Base-by-base conservation (phyloP, 2,888 invertebrate genomes). In the Coenonympha arcania region DNA sequence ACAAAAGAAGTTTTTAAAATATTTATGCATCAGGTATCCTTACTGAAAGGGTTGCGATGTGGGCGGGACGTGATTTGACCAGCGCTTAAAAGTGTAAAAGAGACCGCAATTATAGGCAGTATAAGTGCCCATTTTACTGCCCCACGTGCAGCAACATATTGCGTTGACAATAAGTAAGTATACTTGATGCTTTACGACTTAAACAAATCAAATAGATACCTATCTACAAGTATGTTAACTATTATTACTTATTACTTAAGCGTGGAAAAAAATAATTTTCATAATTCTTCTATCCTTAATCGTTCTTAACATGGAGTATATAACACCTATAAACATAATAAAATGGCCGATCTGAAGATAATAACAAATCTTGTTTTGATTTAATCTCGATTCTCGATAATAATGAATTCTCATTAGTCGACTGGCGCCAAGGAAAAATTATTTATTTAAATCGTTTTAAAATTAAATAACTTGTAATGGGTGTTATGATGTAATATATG, bases 381-480 rank as follows among this genome's bases (percentile, higher is more conserved):
- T 46, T 40, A 26, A 50, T 36, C 13, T 41, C 37, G 34, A 37
- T n/a, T n/a, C n/a, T n/a, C n/a, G n/a, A n/a, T n/a, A n/a, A n/a
- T 47, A 48, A 47, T 42, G 24, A 3, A 47, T 43, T 37, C 37
- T 19, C 36, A 37, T 16, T 41, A 37, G 42, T 41, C 41, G 33
- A 41, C 36, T 36, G 50, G 50, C 50, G 50, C 51, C 51, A 41
- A 39, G 34, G 36, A 20, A 36, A 48, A 48, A 42, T 26, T 48
- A 41, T 42, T 41, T 28, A 41, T 48, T 41, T 39, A 41, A 40
- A 39, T 40, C 19, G 36, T 41, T 41, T 34, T 42, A 34, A 34
- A 31, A 42, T 24, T 5, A 26, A 48, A 42, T 48, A 48, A 36
- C 36, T 36, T 30, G 30, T 30, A 11, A 36, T 36, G 36, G 11